Evolutionary conservation across 2,888 invertebrate genomes (phyloP).

Genomic region (Lamellibrachia satsuma): DNA sequence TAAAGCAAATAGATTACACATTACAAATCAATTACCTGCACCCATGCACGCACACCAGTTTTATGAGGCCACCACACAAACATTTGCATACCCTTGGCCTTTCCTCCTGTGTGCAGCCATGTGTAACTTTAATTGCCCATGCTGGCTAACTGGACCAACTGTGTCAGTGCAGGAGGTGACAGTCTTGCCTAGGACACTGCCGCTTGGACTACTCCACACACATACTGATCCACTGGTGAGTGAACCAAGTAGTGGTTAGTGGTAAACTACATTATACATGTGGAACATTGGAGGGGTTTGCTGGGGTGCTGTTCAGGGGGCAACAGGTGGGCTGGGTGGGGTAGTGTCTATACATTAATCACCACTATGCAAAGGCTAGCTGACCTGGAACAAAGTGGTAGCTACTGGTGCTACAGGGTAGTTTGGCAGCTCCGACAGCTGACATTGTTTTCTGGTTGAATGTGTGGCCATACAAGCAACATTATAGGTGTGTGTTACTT

Average conservation of each 20-base stretch:
- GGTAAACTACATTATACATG: not conserved
- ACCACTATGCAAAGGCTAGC: not conserved
- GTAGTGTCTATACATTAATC: not conserved
- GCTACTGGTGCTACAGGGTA: not conserved
- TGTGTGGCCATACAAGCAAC: not conserved
- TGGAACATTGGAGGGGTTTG: not conserved
- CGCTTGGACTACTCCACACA: not conserved
- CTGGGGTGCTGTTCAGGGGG: not conserved
- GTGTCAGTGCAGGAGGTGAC: not conserved
- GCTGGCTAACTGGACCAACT: not conserved
- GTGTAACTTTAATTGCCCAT: not conserved
- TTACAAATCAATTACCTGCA: not conserved
- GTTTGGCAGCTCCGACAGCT: not conserved
- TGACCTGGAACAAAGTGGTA: not conserved
- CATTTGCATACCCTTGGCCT: not conserved
- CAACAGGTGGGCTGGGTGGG: not conserved
- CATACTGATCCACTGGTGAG: not conserved
- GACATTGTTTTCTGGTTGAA: not conserved
- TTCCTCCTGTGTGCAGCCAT: not conserved
- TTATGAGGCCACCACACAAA: not conserved
- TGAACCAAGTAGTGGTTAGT: not conserved
- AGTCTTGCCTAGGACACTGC: not conserved
- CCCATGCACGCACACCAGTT: not conserved
- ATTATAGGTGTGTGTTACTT: not conserved
- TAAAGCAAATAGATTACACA: not conserved